Evolutionary conservation across 2,888 invertebrate genomes (phyloP).

Genomic region (Sinotaia quadrata): DNA sequence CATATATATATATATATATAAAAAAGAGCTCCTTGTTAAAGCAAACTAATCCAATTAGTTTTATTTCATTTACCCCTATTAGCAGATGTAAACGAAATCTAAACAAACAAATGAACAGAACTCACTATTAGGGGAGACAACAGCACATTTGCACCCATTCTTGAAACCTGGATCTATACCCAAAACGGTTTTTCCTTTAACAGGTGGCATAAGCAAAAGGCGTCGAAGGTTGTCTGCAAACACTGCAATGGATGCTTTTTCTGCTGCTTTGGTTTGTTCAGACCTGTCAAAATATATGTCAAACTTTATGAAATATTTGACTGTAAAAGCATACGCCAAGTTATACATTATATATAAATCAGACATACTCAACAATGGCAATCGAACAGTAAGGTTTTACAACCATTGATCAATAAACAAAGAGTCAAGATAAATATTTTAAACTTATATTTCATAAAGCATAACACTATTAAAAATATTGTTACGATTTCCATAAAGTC

Average conservation of each 20-base stretch:
- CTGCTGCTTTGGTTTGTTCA: conserved; percentile 83
- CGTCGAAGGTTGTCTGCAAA: conserved; percentile 89
- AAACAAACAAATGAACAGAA: not conserved
- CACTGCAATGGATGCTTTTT: conserved; percentile 86
- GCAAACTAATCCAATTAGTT: too few relatives aligned
- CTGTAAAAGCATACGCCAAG: too few relatives aligned
- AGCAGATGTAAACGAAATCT: not conserved
- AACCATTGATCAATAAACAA: too few relatives aligned
- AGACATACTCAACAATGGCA: too few relatives aligned
- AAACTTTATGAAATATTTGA: too few relatives aligned
- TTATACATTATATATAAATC: too few relatives aligned
- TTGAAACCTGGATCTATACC: conserved; percentile 92
- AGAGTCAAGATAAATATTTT: too few relatives aligned
- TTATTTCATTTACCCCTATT: not conserved
- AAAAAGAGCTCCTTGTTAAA: not conserved
- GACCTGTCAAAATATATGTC: conserved; percentile 74
- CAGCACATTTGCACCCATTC: conserved; percentile 91
- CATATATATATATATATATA: not conserved
- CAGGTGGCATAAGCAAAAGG: conserved; percentile 84
- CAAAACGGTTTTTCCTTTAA: conserved; percentile 82
- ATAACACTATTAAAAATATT: too few relatives aligned
- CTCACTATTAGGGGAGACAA: conserved; percentile 75
- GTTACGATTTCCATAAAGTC: too few relatives aligned
- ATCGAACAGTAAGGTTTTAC: too few relatives aligned
- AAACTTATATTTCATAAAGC: too few relatives aligned